Conservation (phyloP, 2,888 invertebrate species). For the Fragum fragum region DNA sequence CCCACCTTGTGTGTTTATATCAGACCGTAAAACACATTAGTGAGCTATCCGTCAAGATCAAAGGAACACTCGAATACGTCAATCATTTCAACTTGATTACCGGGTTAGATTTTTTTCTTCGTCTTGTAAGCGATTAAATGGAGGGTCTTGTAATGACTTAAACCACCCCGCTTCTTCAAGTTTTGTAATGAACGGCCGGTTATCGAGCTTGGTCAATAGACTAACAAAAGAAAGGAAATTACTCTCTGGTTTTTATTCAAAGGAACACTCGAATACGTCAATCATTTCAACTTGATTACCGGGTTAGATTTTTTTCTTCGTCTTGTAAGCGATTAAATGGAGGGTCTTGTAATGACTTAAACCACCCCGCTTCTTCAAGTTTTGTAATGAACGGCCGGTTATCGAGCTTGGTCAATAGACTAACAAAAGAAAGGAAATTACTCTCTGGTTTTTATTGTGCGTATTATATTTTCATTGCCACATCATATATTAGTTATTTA, state of each 20-base stretch:
- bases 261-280: conserved; percentile 74
- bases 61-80: conserved; percentile 75
- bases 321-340: background rate
- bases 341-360: background rate
- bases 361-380: background rate
- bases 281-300: conserved; percentile 57
- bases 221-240: no score
- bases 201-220: no score
- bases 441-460: no score
- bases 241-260: no score
- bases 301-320: conserved; percentile 22
- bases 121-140: background rate
- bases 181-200: no score
- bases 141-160: background rate
- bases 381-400: no score
- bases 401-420: no score
- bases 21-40: conserved; percentile 65
- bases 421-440: no score
- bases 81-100: conserved; percentile 61
- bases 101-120: conserved; percentile 22
- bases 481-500: no score
- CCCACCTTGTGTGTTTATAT: conserved; percentile 64
- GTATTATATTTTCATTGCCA: no score
- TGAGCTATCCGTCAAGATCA: conserved; percentile 70
- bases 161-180: background rate